These are phyloP conservation scores for Eptesicus fuscus DNA, from an alignment of 2,113 vertebrate genomes.

Conservation along the genomic window DNA sequence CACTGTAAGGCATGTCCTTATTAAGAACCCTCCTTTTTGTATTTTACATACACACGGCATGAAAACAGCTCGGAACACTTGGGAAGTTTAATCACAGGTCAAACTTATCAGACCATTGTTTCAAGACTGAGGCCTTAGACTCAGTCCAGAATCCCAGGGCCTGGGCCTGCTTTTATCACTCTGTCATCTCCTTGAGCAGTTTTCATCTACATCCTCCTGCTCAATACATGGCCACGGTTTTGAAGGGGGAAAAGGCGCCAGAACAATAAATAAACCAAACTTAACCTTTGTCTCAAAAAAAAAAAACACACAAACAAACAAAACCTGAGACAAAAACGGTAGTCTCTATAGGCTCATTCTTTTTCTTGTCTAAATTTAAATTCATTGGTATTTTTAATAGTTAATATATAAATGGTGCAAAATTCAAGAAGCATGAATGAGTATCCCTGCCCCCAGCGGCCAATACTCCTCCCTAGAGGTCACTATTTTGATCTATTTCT, in stretches of 20 bases:
- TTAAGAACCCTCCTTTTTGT: not conserved
- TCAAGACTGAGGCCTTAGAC: not conserved
- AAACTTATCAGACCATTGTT: not conserved
- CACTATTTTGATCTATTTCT: not conserved
- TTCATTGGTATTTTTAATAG: conserved; percentile 28
- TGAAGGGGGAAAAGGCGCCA: not conserved
- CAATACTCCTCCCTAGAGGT: not conserved
- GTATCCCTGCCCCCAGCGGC: not conserved
- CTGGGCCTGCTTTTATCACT: not conserved
- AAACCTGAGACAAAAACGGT: not conserved
- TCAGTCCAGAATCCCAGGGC: not conserved
- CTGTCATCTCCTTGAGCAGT: not conserved
- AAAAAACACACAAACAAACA: not conserved
- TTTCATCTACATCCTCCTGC: conserved; percentile 7
- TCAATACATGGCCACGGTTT: not conserved
- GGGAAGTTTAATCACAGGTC: not conserved
- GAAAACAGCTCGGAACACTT: not conserved
- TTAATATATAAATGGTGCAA: not conserved
- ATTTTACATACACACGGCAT: not conserved
- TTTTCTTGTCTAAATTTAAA: conserved; percentile 14
- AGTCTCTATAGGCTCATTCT: not conserved
- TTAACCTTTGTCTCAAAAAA: not conserved
- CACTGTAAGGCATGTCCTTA: not conserved
- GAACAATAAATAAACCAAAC: not conserved
- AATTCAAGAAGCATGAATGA: not conserved